Evolutionary conservation across 2,888 invertebrate genomes (phyloP), one percentile per base, ranked within the genome.

Genomic region (Drosophila pullipes): DNA sequence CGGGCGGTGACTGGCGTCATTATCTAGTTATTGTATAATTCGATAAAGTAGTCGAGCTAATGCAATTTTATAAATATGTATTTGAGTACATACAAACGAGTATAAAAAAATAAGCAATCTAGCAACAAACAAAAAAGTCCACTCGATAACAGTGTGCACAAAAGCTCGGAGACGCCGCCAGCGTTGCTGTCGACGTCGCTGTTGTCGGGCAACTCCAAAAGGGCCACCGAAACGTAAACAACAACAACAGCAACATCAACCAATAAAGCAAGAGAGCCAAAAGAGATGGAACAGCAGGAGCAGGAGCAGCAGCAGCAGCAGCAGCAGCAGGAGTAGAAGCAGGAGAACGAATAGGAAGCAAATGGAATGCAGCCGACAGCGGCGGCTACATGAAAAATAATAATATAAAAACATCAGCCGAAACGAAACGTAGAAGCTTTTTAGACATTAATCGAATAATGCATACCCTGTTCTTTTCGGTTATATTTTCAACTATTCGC

Each of bases 211-310:
- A 77, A 81, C 78, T 76, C 74, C 75, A 82, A 83, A 85, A 76
- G 83, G 79, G 72, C 78, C 80, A 71, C 59, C 64, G 69, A 81
- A 85, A 84, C 85, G 85, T 84, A 82, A 85, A 81, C 83, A 85
- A 85, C 79, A 76, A 76, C 79, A 82, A 82, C 83, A 33, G 11
- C 35, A 35, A 7, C 37, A 74, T 16, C 25, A 16, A 74, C 82
- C 72, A 75, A 69, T 74, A 76, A 62, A 71, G 70, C 63, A 59
- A 67, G 49, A 39, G 57, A 77, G 61, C 62, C 50, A 53, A 70
- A 49, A n/a, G 66, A 52, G 66, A 47, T 62, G 55, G 41, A 74
- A 66, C 37, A 54, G 31, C 54, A 72, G 55, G 39, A 71, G 47
- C 53, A 60, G 75, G 54, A 75, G 70, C 59, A 49, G 54, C 52